Conservation (phyloP, 2,113 vertebrate genomes). For the Hydrolagus affinis region DNA sequence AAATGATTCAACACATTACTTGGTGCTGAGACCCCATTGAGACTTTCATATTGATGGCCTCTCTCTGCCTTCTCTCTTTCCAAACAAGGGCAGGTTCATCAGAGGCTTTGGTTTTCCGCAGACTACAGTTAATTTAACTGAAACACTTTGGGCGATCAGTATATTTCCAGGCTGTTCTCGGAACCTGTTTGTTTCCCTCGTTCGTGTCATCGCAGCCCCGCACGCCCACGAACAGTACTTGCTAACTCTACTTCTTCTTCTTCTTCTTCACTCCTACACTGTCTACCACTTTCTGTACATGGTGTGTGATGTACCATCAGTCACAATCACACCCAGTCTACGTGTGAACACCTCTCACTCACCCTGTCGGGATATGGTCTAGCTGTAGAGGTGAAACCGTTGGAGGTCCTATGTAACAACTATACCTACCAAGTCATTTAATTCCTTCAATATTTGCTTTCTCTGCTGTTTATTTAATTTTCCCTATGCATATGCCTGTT, state of each 20-base stretch:
- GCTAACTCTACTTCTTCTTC: neutral
- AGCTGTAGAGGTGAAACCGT: constrained; percentile 16
- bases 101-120: too few relatives aligned
- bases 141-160: too few relatives aligned
- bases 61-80: too few relatives aligned
- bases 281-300: constrained; percentile 22
- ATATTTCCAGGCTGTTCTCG: constrained; percentile 9
- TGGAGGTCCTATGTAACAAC: neutral
- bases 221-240: constrained; percentile 23
- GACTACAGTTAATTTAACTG: too few relatives aligned
- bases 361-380: neutral
- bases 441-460: neutral
- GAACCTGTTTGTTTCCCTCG: constrained; percentile 24
- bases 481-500: neutral
- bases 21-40: too few relatives aligned
- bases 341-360: constrained; percentile 9
- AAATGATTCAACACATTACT: neutral
- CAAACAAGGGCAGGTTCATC: too few relatives aligned
- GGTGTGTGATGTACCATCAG: constrained; percentile 26
- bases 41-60: too few relatives aligned
- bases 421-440: neutral
- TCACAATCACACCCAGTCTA: constrained; percentile 16
- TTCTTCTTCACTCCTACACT: constrained; percentile 19
- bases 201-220: constrained; percentile 11
- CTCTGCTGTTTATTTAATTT: neutral